Conservation (phyloP, 2,113 vertebrate genomes). For the Cynoglossus semilaevis region DNA sequence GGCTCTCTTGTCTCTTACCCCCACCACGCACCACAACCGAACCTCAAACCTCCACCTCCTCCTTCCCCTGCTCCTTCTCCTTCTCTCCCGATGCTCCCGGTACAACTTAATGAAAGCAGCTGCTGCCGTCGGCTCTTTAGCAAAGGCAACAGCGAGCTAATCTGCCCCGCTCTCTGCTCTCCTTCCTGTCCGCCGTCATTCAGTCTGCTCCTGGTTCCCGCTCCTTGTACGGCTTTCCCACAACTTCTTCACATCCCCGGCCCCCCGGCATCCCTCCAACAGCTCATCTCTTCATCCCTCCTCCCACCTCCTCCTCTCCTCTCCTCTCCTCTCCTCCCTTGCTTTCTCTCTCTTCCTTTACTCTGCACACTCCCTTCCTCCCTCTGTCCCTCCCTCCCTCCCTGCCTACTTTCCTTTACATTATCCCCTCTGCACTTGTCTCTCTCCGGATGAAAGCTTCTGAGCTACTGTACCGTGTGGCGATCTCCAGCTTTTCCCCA, state of each 20-base stretch:
- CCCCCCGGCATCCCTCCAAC: slow-evolving; percentile 23
- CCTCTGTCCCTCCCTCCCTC: too few relatives aligned
- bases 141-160: slow-evolving; percentile 24
- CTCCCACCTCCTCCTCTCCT: neutral
- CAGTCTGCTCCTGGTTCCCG: slow-evolving; percentile 3
- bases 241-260: slow-evolving; percentile 32
- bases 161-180: slow-evolving; percentile 9
- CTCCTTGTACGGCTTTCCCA: slow-evolving; percentile 21
- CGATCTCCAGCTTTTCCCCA: slow-evolving; percentile 37
- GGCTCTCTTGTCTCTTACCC: slow-evolving; percentile 32
- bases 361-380: neutral
- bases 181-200: slow-evolving; percentile 16
- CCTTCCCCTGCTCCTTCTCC: slow-evolving; percentile 1
- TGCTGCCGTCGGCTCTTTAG: slow-evolving; percentile 33
- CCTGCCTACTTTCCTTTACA: neutral
- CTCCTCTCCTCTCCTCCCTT: neutral
- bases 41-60: slow-evolving; percentile 22
- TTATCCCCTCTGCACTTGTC: slow-evolving; percentile 30
- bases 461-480: slow-evolving; percentile 46
- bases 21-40: slow-evolving; percentile 14
- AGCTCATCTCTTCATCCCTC: slow-evolving; percentile 19
- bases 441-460: slow-evolving; percentile 43
- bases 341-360: slow-evolving; percentile 4
- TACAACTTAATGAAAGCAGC: slow-evolving; percentile 46
- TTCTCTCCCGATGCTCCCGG: slow-evolving; percentile 17